Evolutionary conservation across 1,140 invertebrate species (phyloP).

Genomic region (Drosophila elegans): DNA sequence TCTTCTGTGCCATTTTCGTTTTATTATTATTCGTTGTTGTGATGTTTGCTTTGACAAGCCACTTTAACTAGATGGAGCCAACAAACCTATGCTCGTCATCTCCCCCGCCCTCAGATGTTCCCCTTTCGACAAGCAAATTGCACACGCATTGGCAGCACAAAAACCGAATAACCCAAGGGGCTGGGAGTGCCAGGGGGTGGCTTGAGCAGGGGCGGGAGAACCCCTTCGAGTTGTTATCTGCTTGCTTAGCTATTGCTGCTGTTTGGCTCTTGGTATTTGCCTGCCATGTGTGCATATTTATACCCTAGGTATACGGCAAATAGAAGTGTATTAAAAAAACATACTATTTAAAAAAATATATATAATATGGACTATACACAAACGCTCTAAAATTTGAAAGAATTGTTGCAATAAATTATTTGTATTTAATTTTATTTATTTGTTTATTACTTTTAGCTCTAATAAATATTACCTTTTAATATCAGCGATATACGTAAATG

Average conservation of each 20-base stretch:
- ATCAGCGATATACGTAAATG: too few species aligned
- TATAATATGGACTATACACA: too few species aligned
- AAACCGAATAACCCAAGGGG: slow-evolving; percentile 24
- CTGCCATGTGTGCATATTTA: slow-evolving; percentile 26
- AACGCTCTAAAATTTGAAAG: too few species aligned
- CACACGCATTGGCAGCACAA: slow-evolving; percentile 56
- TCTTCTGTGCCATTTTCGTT: slow-evolving; percentile 35
- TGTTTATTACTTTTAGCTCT: too few species aligned
- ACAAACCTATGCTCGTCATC: slow-evolving; percentile 22
- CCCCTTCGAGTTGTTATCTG: slow-evolving; percentile 67
- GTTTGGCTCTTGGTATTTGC: slow-evolving; percentile 67
- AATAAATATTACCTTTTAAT: too few species aligned
- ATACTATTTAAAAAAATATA: too few species aligned
- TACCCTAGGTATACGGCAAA: not conserved
- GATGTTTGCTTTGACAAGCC: slow-evolving; percentile 78
- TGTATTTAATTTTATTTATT: too few species aligned
- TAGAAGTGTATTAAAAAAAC: not conserved
- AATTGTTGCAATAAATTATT: too few species aligned
- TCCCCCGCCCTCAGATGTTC: not conserved
- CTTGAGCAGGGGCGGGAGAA: slow-evolving; percentile 18
- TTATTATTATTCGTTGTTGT: slow-evolving; percentile 75
- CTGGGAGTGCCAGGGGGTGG: not conserved
- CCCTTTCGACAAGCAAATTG: slow-evolving; percentile 42
- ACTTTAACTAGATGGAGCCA: slow-evolving; percentile 65
- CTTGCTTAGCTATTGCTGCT: slow-evolving; percentile 68